Base-by-base conservation (phyloP, 2,888 invertebrate species). In the Galeruca laticollis region DNA sequence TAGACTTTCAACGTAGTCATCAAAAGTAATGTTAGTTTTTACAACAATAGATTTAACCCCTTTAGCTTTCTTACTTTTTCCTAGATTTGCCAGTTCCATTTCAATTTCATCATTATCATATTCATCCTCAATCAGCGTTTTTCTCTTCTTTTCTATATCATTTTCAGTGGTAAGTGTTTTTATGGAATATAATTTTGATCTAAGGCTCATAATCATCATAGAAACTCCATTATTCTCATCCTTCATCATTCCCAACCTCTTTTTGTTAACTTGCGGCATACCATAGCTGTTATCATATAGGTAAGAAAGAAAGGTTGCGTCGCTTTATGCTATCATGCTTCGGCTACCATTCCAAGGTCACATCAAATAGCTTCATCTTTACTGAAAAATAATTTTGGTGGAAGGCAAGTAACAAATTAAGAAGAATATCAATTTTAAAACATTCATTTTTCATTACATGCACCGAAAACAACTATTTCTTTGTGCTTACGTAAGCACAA, bases 41-140 rank as follows among this genome's bases (percentile, higher is more conserved):
- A 75, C 40, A 11, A 74, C 70, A 59, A 20, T 40, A n/a, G 56
- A 20, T 47, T 57, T 71, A 40, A 75, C 64, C 4, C 75, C 73
- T 47, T 75, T 75, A 20, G 69, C 69, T 43, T 73, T 70, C 74
- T 77, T 79, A 75, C 9, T n/a, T 1, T 15, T 9, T 5, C 35
- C 21, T 1, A 57, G n/a, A 57, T 57, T 33, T 15, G 15, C 76
- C 68, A 62, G 76, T 69, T 70, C 77, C 76, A 15, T 70, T 10
- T 31, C 11, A 40, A 69, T 60, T 52, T 69, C 63, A 20, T 65
- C 13, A 18, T 49, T 31, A 21, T 69, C 69, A 51, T 47, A 56
- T 11, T 15, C 57, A 3, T 64, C 60, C 2, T 60, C 43, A 2
- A 5, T 11, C 18, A 69, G 9, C 35, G 57, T 33, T 15, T 11